These are phyloP conservation scores for Setophaga kirtlandii DNA, from an alignment of 2,113 vertebrate genomes.

Conservation along the genomic window DNA sequence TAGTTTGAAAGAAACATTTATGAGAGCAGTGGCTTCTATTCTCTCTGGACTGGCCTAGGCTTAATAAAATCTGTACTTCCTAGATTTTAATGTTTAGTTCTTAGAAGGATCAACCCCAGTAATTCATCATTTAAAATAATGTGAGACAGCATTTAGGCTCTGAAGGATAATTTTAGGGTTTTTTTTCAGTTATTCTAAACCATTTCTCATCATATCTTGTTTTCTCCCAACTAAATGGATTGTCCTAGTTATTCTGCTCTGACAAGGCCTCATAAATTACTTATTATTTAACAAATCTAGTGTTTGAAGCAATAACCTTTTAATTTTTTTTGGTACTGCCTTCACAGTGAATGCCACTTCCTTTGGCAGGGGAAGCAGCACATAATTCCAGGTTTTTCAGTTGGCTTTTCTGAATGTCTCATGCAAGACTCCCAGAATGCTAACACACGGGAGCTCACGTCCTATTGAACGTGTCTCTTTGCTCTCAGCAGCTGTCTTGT, in stretches of 20 bases:
- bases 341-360: background rate
- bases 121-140: background rate
- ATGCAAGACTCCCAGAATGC: background rate
- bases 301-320: background rate
- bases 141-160: background rate
- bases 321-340: background rate
- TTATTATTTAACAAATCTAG: background rate
- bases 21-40: background rate
- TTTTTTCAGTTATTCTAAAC: background rate
- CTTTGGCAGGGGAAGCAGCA: background rate
- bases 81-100: background rate
- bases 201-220: background rate
- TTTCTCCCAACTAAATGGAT: background rate
- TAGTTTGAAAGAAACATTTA: background rate
- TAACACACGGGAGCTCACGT: accelerated
- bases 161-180: background rate
- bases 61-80: background rate
- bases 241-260: background rate
- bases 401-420: background rate
- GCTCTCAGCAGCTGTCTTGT: background rate
- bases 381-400: background rate
- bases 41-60: background rate
- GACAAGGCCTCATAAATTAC: background rate
- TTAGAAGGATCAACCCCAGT: background rate
- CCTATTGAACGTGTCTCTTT: background rate